phyloP scores from a whole-genome alignment of 2,797 vertebrate species.

The Mus minutoides region DNA sequence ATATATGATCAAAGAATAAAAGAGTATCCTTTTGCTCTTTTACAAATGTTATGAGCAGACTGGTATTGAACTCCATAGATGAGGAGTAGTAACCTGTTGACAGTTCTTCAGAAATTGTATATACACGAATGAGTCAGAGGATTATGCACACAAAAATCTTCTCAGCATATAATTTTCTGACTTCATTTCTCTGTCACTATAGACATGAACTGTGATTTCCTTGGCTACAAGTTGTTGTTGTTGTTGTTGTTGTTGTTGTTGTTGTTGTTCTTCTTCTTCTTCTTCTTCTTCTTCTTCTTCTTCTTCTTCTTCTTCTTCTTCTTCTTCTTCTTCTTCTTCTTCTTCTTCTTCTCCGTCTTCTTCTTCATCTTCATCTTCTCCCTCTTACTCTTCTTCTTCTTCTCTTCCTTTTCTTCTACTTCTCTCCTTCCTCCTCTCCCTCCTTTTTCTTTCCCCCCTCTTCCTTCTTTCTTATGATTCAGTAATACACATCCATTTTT shows the following conservation, averaged over 20 bases:
- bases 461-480: neutral
- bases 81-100: neutral
- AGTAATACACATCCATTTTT: slow-evolving; percentile 27
- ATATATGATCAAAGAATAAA: neutral
- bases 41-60: neutral
- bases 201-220: neutral
- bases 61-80: neutral
- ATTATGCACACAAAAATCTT: neutral
- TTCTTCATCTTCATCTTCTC: too few species aligned
- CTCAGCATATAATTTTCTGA: neutral
- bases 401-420: too few species aligned
- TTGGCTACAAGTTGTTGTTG: neutral
- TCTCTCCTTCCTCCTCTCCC: neutral
- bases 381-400: too few species aligned
- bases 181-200: neutral
- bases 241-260: neutral
- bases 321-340: too few species aligned
- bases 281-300: too few species aligned
- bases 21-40: neutral
- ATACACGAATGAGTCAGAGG: neutral
- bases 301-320: neutral
- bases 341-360: too few species aligned
- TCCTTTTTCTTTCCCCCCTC: too few species aligned
- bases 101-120: neutral
- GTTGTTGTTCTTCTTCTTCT: neutral